Evolutionary conservation across 2,797 vertebrate genomes (phyloP).

Genomic region (Oryzias sinensis): DNA sequence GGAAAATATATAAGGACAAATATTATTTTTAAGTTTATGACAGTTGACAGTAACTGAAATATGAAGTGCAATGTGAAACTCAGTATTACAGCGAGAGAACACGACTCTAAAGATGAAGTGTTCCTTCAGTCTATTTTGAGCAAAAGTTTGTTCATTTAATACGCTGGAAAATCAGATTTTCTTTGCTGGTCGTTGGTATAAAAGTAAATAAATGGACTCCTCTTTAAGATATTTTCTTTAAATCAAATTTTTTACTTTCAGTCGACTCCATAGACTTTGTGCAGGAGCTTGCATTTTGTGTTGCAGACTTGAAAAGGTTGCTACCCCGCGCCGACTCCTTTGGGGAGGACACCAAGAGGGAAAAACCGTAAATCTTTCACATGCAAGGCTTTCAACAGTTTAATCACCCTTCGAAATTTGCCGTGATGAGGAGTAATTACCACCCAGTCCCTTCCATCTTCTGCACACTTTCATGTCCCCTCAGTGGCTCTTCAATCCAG

Average conservation of each 20-base stretch:
- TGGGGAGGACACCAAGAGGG: conserved; percentile 48
- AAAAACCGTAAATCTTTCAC: conserved; percentile 66
- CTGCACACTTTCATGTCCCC: conserved; percentile 70
- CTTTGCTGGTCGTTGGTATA: conserved; percentile 46
- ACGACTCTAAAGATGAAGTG: conserved; percentile 48
- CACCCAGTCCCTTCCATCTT: conserved; percentile 59
- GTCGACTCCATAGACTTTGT: conserved; percentile 41
- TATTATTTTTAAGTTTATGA: conserved; percentile 66
- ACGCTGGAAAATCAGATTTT: conserved; percentile 72
- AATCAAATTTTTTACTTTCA: conserved; percentile 56
- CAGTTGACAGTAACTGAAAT: conserved; percentile 64
- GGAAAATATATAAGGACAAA: conserved; percentile 66
- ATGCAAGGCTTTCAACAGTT: conserved; percentile 53
- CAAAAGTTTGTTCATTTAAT: conserved; percentile 65
- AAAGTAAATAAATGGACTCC: conserved; percentile 53
- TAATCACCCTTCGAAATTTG: conserved; percentile 66
- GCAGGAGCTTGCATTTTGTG: conserved; percentile 39
- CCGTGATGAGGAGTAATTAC: conserved; percentile 72
- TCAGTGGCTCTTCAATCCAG: conserved; percentile 69
- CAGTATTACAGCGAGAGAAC: conserved; percentile 51
- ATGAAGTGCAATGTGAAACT: conserved; percentile 58
- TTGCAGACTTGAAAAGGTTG: conserved; percentile 43
- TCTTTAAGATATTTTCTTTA: conserved; percentile 59
- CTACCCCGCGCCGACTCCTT: conserved; percentile 50
- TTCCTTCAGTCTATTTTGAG: conserved; percentile 68